A percentile compares a stretch with the other conserved stretches of the same genome.
phyloP scores from a whole-genome alignment of 2,113 vertebrate species.

The Xiphorhynchus elegans region DNA sequence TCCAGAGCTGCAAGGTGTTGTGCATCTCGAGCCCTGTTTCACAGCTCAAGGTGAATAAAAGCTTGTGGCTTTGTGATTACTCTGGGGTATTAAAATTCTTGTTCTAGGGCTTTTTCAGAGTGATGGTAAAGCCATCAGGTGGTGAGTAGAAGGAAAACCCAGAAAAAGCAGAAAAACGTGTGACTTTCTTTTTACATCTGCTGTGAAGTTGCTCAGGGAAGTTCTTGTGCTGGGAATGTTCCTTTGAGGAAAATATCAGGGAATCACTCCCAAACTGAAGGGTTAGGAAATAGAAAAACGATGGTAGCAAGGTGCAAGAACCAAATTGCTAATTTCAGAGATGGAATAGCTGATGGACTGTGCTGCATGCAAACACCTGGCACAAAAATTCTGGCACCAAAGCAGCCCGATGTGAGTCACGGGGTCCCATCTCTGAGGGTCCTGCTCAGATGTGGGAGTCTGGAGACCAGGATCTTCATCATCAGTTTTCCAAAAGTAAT shows the following conservation, averaged over 20 bases:
- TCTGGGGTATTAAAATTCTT: not conserved
- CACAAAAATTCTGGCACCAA: not conserved
- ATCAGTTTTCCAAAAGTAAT: not conserved
- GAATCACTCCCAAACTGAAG: not conserved
- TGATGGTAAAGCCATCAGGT: not conserved
- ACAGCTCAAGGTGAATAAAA: not conserved
- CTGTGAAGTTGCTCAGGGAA: not conserved
- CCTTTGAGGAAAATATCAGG: not conserved
- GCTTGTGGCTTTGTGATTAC: not conserved
- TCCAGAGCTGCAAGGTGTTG: not conserved
- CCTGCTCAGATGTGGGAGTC: not conserved
- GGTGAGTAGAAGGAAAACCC: not conserved
- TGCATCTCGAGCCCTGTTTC: not conserved
- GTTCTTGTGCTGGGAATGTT: not conserved
- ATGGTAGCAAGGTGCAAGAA: not conserved
- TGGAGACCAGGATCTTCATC: not conserved
- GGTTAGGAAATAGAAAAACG: not conserved
- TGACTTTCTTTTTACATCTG: not conserved
- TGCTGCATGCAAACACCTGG: not conserved
- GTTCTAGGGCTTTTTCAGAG: not conserved
- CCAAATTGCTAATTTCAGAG: not conserved
- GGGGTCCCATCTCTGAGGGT: not conserved
- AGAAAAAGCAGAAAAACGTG: not conserved
- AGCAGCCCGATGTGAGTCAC: not conserved
- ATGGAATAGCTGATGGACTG: not conserved